These are phyloP conservation scores for Piaya cayana DNA, from an alignment of 2,113 vertebrate species.

Conservation along the genomic window DNA sequence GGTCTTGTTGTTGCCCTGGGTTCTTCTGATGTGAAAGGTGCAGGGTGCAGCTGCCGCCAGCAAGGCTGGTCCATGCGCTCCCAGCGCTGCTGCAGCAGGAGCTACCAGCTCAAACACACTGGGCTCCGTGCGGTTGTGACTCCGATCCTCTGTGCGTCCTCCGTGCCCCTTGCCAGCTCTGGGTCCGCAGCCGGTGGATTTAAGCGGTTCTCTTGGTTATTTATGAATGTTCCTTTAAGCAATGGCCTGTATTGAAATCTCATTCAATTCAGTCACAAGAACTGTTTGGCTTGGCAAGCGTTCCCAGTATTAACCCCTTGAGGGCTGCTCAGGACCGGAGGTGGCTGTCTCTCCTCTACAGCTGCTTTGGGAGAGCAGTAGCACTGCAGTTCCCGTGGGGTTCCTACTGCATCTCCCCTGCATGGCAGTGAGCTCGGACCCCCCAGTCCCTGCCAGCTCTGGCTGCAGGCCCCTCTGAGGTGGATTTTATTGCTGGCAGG, in stretches of 20 bases:
- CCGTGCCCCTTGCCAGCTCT: not conserved
- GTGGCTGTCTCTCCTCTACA: too few species aligned
- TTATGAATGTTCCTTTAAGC: not conserved
- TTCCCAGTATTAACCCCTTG: not conserved
- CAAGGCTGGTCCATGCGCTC: rapidly evolving
- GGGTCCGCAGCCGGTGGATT: not conserved
- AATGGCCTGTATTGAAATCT: not conserved
- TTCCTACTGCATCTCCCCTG: not conserved
- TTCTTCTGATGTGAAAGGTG: not conserved
- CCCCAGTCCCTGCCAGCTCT: not conserved
- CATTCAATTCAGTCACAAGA: not conserved
- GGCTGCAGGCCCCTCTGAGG: not conserved
- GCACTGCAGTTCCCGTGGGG: rapidly evolving
- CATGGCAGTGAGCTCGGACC: rapidly evolving
- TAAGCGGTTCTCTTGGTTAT: rapidly evolving
- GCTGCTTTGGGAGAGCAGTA: not conserved
- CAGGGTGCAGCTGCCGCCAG: not conserved
- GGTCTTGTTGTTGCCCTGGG: not conserved
- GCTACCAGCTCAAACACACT: rapidly evolving
- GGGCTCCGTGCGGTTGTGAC: not conserved
- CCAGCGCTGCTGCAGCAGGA: not conserved
- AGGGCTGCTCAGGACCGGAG: too few species aligned
- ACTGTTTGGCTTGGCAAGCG: rapidly evolving
- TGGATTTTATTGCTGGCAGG: not conserved
- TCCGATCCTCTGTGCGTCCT: rapidly evolving